phyloP scores from a whole-genome alignment of 2,797 vertebrate genomes.

The Hozukius guyotensis region DNA sequence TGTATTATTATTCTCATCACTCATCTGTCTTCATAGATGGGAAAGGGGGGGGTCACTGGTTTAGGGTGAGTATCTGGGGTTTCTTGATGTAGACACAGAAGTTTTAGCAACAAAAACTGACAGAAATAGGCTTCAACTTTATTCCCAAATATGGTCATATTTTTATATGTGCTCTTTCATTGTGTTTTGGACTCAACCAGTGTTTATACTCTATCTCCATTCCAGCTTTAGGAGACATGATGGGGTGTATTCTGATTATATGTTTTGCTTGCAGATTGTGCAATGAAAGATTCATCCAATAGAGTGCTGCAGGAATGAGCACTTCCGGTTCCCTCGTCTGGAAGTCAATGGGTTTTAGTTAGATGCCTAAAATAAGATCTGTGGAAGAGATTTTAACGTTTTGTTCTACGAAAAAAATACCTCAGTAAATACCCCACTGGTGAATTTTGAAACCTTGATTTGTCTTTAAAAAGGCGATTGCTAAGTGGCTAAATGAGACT shows the following conservation, averaged over 20 bases:
- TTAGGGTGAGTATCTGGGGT: background rate
- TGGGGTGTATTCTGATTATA: background rate
- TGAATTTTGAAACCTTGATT: no score
- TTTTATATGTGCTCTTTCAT: background rate
- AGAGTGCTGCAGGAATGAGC: no score
- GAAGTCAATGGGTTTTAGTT: no score
- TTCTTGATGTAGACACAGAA: background rate
- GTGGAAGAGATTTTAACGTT: no score
- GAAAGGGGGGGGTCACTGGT: background rate
- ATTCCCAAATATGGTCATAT: background rate
- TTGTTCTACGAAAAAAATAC: no score
- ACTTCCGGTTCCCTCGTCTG: no score
- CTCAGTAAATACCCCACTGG: no score
- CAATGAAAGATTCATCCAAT: background rate
- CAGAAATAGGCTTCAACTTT: background rate
- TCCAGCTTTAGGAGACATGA: background rate
- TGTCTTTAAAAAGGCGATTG: no score
- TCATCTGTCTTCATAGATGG: slow-evolving; percentile 14
- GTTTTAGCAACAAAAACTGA: background rate
- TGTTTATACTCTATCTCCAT: background rate
- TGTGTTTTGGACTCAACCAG: background rate
- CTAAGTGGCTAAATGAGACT: no score
- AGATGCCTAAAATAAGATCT: no score
- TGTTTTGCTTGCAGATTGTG: background rate
- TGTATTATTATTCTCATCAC: slow-evolving; percentile 13